A percentile compares a stretch with the other conserved stretches of the same genome.
These are phyloP conservation scores for Rhodeus uyekii DNA, from an alignment of 2,797 vertebrate species.

Conservation along the genomic window DNA sequence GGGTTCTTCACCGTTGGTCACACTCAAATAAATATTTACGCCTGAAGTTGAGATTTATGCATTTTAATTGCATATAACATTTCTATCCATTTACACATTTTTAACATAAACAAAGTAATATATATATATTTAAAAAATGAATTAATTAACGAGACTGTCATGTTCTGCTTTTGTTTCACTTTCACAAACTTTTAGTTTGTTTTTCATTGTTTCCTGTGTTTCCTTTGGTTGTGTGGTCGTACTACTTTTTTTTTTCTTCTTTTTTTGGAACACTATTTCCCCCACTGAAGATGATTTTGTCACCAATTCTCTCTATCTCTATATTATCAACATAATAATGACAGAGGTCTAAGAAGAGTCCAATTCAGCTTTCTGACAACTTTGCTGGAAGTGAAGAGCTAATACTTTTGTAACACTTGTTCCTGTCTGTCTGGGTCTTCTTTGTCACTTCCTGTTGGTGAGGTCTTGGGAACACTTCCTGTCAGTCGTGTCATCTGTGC, in stretches of 20 bases:
- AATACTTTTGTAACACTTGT: too few species aligned
- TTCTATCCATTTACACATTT: neutral
- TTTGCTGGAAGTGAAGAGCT: neutral
- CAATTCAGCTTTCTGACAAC: conserved; percentile 51
- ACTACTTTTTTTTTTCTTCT: conserved; percentile 72
- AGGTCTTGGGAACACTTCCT: too few species aligned
- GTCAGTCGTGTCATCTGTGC: too few species aligned
- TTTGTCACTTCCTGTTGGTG: too few species aligned
- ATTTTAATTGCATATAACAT: neutral
- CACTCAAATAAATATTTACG: neutral
- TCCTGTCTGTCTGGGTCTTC: too few species aligned
- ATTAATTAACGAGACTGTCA: neutral
- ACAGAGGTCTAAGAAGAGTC: conserved; percentile 34
- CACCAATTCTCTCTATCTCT: conserved; percentile 29
- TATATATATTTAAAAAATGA: neutral
- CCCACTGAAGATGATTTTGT: conserved; percentile 54
- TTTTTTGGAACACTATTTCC: conserved; percentile 59
- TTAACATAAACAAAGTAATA: neutral
- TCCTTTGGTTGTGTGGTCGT: conserved; percentile 60
- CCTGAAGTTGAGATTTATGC: neutral
- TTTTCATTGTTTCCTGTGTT: neutral
- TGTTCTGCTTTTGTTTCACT: neutral
- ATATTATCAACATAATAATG: conserved; percentile 52
- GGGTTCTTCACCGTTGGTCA: neutral
- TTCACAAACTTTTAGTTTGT: neutral